Conservation (phyloP, 2,888 invertebrate species). For the Hemistola chrysoprasaria region DNA sequence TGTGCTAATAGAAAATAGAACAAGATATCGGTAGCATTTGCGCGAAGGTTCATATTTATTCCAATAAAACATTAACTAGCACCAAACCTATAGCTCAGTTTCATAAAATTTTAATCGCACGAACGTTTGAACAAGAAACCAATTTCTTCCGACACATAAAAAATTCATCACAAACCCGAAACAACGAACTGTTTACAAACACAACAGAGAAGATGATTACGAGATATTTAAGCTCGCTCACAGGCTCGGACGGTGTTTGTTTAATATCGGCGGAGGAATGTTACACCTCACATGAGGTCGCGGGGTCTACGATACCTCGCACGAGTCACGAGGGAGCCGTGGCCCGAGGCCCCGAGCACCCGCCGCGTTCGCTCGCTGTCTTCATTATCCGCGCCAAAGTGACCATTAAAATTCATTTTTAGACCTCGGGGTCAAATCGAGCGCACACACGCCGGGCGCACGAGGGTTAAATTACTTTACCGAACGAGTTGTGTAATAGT, state of each 20-base stretch:
- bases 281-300: conserved; percentile 29
- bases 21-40: too few relatives aligned
- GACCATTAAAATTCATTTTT: conserved; percentile 76
- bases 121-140: conserved; percentile 22
- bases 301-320: conserved; percentile 24
- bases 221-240: conserved; percentile 15
- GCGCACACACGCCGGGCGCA: conserved; percentile 25
- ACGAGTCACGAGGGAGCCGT: conserved; percentile 37
- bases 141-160: conserved; percentile 28
- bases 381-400: conserved; percentile 63
- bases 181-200: conserved; percentile 22
- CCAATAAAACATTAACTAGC: too few relatives aligned
- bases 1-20: too few relatives aligned
- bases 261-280: conserved; percentile 22
- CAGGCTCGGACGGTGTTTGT: conserved; percentile 20
- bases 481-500: conserved; percentile 5
- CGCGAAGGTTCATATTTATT: too few relatives aligned
- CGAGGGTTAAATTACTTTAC: conserved; percentile 12
- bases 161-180: conserved; percentile 19
- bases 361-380: conserved; percentile 46
- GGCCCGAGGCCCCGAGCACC: conserved; percentile 37
- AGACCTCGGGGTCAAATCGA: conserved; percentile 41
- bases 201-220: conserved; percentile 25
- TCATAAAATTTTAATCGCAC: conserved; percentile 5
- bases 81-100: not conserved